Evolutionary conservation across 2,888 invertebrate genomes (phyloP).

Genomic region (Gortyna flavago): DNA sequence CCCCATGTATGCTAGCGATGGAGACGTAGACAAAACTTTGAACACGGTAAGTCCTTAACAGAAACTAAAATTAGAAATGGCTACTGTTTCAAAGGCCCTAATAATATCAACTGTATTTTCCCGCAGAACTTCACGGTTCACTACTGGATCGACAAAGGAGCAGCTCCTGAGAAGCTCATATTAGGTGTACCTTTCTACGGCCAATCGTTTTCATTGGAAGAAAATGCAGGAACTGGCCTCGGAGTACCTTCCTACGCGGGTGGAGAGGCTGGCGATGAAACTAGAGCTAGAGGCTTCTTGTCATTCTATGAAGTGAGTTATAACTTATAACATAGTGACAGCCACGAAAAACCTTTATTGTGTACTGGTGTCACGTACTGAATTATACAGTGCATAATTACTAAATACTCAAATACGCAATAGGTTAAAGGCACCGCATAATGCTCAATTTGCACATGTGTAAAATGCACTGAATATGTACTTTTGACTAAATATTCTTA

Average conservation of each 20-base stretch:
- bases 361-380: background rate
- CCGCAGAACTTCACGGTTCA: conserved; percentile 95
- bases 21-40: conserved; percentile 93
- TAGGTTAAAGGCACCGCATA: background rate
- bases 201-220: conserved; percentile 95
- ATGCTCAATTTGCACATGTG: background rate
- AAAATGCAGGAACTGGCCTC: conserved; percentile 91
- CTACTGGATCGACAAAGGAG: conserved; percentile 96
- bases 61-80: background rate
- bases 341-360: background rate
- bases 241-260: conserved; percentile 95
- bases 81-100: background rate
- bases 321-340: background rate
- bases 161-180: conserved; percentile 93
- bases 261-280: conserved; percentile 96
- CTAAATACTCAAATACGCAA: background rate
- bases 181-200: conserved; percentile 97
- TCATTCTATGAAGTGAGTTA: conserved; percentile 95
- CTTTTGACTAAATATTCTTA: background rate
- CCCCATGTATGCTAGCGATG: conserved; percentile 95
- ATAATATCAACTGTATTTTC: background rate
- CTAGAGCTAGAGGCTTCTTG: conserved; percentile 96
- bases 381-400: background rate
- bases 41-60: conserved; percentile 89
- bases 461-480: background rate